Base-by-base conservation (phyloP, 2,888 invertebrate species). In the Diplolepis rosae region DNA sequence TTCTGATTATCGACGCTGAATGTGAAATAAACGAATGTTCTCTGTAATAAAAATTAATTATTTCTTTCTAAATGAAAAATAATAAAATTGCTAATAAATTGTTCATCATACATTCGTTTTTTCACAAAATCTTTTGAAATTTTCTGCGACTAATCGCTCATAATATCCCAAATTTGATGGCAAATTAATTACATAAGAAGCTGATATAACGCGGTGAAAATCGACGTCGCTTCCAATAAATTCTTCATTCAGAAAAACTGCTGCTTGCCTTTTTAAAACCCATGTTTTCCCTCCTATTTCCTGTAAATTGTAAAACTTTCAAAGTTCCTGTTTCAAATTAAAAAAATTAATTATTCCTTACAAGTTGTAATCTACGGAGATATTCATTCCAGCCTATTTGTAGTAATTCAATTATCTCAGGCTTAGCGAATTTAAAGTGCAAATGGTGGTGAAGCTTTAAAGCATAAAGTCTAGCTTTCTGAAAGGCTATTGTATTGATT, bases 11-110 rank as follows among this genome's bases (percentile, higher is more conserved):
- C 84, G 66, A 92, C 89, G 3, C 90, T 85, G 76, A 93, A 89
- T 54, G 91, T 91, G 79, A 93, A 88, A 79, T 91, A 92, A 1
- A 90, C 91, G 79, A 89, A 90, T 39, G 91, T 90, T 80, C 92
- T 90, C 92, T 93, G 88, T 79, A 92, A 92, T 71, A 69, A 72
- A 68, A 51, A 68, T 51, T 61, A 54, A 52, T 7, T 51, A 65
- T 68, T 50, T n/a, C n/a, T n/a, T n/a, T n/a, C n/a, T 74, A 76
- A 0, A 32, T 51, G 35, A 42, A 70, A 22, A 28, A 22, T 39
- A n/a, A 39, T n/a, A 50, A 32, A 48, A 39, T 70, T 18, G 9
- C 4, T 28, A 56, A n/a, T 15, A 22, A 48, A 42, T 27, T 61
- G 84, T 89, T 89, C 83, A 91, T 91, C 70, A 7, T 28, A 52